Percentiles rank a stretch among this genome's conserved stretches.
phyloP scores from a whole-genome alignment of 2,797 vertebrate species.

The Rhodeus uyekii region DNA sequence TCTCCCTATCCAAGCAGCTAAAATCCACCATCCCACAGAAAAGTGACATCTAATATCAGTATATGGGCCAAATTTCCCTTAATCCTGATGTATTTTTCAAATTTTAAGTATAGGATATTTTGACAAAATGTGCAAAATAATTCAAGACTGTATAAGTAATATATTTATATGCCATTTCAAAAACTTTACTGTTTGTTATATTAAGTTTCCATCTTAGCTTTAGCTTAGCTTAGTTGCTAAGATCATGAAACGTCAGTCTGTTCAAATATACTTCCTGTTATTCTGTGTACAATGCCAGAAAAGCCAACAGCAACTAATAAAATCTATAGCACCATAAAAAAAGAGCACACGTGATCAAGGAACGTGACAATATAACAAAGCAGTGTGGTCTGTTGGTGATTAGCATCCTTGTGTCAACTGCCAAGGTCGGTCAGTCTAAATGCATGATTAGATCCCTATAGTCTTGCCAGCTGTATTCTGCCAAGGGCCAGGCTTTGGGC shows the following conservation, averaged over 20 bases:
- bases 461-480: slow-evolving; percentile 1
- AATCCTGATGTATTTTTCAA: neutral
- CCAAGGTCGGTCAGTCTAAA: slow-evolving; percentile 6
- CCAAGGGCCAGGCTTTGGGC: slow-evolving; percentile 18
- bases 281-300: neutral
- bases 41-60: neutral
- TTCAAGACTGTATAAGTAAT: neutral
- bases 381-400: slow-evolving; percentile 29
- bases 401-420: slow-evolving; percentile 7
- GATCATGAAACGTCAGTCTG: neutral
- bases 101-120: neutral
- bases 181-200: neutral
- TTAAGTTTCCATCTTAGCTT: slow-evolving; percentile 2
- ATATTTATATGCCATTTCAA: neutral
- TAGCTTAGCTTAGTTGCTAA: neutral
- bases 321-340: neutral
- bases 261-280: slow-evolving; percentile 10
- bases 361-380: slow-evolving; percentile 34
- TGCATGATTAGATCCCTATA: neutral
- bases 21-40: slow-evolving; percentile 8
- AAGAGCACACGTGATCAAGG: slow-evolving; percentile 14
- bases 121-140: neutral
- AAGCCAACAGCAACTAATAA: neutral
- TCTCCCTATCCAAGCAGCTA: slow-evolving; percentile 1
- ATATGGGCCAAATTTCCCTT: slow-evolving; percentile 12